Evolutionary conservation across 2,797 vertebrate genomes (phyloP).

Genomic region (Huso huso): DNA sequence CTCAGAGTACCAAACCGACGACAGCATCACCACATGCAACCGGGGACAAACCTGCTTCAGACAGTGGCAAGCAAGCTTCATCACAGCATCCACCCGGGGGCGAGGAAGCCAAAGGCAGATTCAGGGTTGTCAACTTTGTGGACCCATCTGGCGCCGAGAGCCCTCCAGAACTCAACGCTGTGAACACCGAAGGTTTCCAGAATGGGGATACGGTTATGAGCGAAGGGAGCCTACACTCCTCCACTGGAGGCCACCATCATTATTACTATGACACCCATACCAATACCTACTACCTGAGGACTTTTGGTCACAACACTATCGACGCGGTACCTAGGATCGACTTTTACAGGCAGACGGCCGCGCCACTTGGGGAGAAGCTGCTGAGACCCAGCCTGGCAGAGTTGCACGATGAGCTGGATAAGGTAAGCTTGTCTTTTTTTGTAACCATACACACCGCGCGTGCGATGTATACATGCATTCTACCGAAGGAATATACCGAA

Average conservation of each 20-base stretch:
- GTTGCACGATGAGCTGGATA: constrained; percentile 91
- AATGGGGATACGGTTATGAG: constrained; percentile 94
- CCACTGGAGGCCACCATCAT: constrained; percentile 81
- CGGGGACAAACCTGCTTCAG: constrained; percentile 35
- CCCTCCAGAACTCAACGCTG: constrained; percentile 56
- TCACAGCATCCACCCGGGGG: constrained; percentile 27
- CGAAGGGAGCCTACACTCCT: constrained; percentile 83
- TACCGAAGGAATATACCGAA: no score
- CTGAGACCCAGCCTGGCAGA: constrained; percentile 91
- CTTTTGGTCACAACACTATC: constrained; percentile 96
- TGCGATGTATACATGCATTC: no score
- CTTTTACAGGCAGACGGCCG: constrained; percentile 85
- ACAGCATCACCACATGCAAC: constrained; percentile 34
- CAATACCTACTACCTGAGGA: constrained; percentile 94
- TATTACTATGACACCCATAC: constrained; percentile 95
- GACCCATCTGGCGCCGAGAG: constrained; percentile 59
- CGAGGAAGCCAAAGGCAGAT: constrained; percentile 83
- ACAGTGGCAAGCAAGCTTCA: constrained; percentile 21
- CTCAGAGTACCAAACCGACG: no score
- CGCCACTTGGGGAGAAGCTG: constrained; percentile 88
- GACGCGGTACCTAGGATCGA: constrained; percentile 96
- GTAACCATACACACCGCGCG: no score
- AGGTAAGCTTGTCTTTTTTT: constrained; percentile 59
- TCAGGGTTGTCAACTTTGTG: constrained; percentile 90
- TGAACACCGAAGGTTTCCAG: constrained; percentile 44